Evolutionary conservation across 2,888 invertebrate species (phyloP).

Genomic region (Papilio gigon): DNA sequence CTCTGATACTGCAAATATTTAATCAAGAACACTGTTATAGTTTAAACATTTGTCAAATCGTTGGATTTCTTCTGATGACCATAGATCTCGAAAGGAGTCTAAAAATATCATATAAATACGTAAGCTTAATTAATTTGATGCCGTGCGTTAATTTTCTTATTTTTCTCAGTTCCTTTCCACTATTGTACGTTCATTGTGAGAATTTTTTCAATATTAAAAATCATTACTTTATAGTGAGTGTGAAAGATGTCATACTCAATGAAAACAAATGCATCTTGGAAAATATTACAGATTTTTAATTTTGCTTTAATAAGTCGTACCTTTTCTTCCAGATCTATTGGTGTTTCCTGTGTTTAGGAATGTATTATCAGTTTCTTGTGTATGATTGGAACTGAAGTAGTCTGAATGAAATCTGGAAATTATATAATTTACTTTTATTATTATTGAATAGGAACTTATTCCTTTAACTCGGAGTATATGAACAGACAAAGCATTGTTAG

Average conservation of each 20-base stretch:
- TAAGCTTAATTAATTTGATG: too few species aligned
- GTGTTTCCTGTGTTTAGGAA: constrained; percentile 71
- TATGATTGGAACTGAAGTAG: constrained; percentile 68
- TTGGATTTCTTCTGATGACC: neutral
- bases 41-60: neutral
- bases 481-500: neutral
- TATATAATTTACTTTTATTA: constrained; percentile 15
- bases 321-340: constrained; percentile 68
- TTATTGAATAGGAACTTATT: neutral
- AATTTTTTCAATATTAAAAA: too few species aligned
- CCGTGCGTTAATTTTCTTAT: too few species aligned
- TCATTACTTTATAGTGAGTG: too few species aligned
- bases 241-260: too few species aligned
- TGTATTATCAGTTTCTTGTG: constrained; percentile 73
- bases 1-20: constrained; percentile 71
- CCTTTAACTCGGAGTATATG: too few species aligned
- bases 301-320: constrained; percentile 53
- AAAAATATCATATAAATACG: too few species aligned
- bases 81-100: too few species aligned
- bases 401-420: constrained; percentile 58
- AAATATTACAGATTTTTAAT: too few species aligned
- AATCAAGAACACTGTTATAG: too few species aligned
- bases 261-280: neutral
- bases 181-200: too few species aligned
- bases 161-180: too few species aligned